These are phyloP conservation scores for Junco hyemalis DNA, from an alignment of 2,113 vertebrate species.

Conservation along the genomic window DNA sequence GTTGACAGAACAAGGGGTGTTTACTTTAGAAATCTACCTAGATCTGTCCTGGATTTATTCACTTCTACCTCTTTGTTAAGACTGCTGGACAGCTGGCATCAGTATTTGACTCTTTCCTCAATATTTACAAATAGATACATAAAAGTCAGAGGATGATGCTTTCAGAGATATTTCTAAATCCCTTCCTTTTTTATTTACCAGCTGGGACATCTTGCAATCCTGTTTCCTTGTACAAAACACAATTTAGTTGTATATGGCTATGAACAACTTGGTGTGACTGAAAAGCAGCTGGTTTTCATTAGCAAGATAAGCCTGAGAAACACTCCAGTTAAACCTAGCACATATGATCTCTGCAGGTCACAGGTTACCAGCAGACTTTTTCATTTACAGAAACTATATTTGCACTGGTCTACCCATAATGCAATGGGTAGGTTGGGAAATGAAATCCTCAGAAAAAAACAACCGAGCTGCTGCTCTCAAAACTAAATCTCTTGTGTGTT, in stretches of 20 bases:
- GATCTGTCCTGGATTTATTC: neutral
- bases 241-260: neutral
- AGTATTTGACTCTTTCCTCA: neutral
- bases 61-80: neutral
- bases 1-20: neutral
- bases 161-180: neutral
- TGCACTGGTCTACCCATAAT: neutral
- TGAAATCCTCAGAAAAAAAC: neutral
- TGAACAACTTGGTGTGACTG: neutral
- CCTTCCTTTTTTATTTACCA: neutral
- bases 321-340: slow-evolving; percentile 25
- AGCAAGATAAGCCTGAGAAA: neutral
- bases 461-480: neutral
- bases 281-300: slow-evolving; percentile 46
- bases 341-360: neutral
- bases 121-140: neutral
- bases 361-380: slow-evolving; percentile 17
- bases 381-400: slow-evolving; percentile 55
- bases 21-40: neutral
- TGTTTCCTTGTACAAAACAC: neutral
- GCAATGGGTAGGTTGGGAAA: slow-evolving; percentile 3
- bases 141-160: neutral
- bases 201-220: neutral
- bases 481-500: neutral
- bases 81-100: neutral